Conservation (phyloP, 2,113 vertebrate species). For the Muscicapa adusta region DNA sequence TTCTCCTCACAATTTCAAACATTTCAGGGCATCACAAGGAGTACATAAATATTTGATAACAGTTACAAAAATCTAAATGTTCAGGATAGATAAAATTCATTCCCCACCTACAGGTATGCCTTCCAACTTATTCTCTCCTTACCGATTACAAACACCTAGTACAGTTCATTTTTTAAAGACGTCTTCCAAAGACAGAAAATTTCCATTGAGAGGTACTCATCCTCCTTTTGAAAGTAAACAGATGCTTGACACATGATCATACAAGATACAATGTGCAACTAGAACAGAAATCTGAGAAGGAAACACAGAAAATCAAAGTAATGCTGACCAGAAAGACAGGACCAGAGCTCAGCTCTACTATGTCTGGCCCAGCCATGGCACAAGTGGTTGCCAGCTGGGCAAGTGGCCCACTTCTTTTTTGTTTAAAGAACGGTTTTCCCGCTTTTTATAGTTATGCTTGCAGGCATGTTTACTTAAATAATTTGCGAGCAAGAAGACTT, state of each 20-base stretch:
- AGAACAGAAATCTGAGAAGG: background rate
- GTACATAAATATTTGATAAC: background rate
- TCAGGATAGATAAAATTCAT: background rate
- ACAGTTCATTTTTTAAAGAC: background rate
- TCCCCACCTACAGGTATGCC: constrained; percentile 8
- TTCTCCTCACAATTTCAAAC: background rate
- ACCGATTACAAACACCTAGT: background rate
- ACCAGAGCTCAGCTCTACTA: background rate
- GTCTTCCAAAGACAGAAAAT: constrained; percentile 4
- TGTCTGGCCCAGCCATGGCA: background rate
- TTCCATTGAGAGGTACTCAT: background rate
- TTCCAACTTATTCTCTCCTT: background rate
- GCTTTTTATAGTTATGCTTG: background rate
- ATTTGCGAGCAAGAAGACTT: constrained; percentile 47
- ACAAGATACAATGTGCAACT: background rate
- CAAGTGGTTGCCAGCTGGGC: fast-evolving
- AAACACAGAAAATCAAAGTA: background rate
- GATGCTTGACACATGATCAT: background rate
- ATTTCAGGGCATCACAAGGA: background rate
- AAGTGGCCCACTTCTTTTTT: background rate
- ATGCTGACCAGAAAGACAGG: background rate
- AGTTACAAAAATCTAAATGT: background rate
- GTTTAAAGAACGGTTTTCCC: background rate
- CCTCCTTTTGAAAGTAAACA: background rate
- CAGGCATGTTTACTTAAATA: constrained; percentile 33